These are phyloP conservation scores for Orcinus orca DNA, from an alignment of 2,113 vertebrate genomes.

Conservation along the genomic window DNA sequence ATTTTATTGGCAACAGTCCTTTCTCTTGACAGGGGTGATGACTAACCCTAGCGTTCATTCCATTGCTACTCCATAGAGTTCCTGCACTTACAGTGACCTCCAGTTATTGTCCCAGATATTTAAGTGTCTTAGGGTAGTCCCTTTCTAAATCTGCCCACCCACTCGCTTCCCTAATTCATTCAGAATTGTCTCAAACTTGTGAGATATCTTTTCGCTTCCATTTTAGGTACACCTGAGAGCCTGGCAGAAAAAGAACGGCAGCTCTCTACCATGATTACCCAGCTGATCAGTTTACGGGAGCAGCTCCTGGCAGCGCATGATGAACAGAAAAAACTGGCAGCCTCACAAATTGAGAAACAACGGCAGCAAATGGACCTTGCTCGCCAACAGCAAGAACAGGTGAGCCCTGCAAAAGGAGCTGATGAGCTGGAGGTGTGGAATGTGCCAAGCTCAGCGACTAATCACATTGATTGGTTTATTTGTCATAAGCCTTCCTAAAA, in stretches of 20 bases:
- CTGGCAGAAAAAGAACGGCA: slow-evolving; percentile 98
- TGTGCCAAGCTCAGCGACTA: slow-evolving; percentile 34
- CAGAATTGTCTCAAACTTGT: slow-evolving; percentile 67
- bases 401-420: slow-evolving; percentile 81
- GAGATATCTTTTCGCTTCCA: slow-evolving; percentile 72
- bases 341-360: slow-evolving; percentile 99
- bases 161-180: neutral
- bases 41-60: neutral
- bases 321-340: slow-evolving; percentile 98
- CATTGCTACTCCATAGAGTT: neutral
- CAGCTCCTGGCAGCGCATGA: slow-evolving; percentile 98
- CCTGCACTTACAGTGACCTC: neutral
- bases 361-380: slow-evolving; percentile 99
- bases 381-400: slow-evolving; percentile 99
- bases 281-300: slow-evolving; percentile 98
- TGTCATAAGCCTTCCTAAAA: slow-evolving; percentile 44
- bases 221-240: slow-evolving; percentile 96
- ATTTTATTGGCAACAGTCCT: neutral
- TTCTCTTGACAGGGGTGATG: neutral
- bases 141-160: neutral
- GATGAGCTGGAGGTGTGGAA: slow-evolving; percentile 49
- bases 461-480: slow-evolving; percentile 67
- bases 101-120: neutral
- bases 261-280: slow-evolving; percentile 98
- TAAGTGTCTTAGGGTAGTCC: neutral